Evolutionary conservation across 2,113 vertebrate species (phyloP).

Genomic region (Leptocoma aspasia): DNA sequence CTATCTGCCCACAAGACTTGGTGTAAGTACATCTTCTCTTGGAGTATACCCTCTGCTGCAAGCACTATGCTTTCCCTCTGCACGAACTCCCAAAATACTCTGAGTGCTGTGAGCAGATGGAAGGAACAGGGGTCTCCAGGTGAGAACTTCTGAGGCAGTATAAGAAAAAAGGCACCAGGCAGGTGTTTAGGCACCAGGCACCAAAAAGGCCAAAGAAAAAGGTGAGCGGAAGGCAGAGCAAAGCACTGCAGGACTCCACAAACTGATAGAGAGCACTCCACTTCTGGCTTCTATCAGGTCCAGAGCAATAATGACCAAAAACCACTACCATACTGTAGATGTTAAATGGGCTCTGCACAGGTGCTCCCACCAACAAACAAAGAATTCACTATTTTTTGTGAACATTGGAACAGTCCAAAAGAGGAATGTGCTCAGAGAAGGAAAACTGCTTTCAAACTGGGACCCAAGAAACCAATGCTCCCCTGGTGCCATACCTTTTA

Average conservation of each 20-base stretch:
- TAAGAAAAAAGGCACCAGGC: not conserved
- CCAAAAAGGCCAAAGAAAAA: not conserved
- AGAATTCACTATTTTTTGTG: not conserved
- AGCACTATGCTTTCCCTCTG: not conserved
- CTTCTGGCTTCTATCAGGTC: not conserved
- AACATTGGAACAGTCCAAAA: not conserved
- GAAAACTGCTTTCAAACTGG: not conserved
- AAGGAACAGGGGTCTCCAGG: not conserved
- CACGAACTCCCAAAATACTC: not conserved
- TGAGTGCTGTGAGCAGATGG: not conserved
- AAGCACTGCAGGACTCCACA: not conserved
- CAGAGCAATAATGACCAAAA: not conserved
- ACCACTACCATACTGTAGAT: rapidly evolving
- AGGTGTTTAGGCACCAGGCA: not conserved
- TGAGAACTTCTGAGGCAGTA: not conserved
- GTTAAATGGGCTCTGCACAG: not conserved
- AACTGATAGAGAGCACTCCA: not conserved
- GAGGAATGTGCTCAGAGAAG: not conserved
- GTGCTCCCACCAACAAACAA: not conserved
- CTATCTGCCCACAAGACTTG: rapidly evolving
- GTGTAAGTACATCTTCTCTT: not conserved
- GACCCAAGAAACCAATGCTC: not conserved
- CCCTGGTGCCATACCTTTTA: not conserved
- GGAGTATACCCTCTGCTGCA: not conserved
- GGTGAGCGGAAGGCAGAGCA: not conserved